phyloP scores from a whole-genome alignment of 2,113 vertebrate species.

The Crotalus tigris region DNA sequence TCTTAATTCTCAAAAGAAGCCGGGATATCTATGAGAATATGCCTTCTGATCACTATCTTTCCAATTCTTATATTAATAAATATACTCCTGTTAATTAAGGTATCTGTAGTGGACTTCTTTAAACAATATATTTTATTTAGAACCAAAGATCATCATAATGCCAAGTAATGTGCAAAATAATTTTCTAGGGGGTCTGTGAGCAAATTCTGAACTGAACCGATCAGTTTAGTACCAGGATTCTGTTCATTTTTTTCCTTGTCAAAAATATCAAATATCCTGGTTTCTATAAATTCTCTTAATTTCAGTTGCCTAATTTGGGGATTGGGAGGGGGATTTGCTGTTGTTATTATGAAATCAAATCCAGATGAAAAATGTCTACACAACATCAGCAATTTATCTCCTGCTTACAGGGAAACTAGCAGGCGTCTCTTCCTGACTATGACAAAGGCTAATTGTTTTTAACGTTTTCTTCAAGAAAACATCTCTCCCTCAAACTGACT shows the following conservation, averaged over 20 bases:
- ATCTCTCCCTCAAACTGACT: background rate
- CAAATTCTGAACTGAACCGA: background rate
- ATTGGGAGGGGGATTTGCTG: background rate
- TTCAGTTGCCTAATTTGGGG: background rate
- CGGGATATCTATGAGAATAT: background rate
- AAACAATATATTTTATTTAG: background rate
- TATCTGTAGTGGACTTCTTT: background rate
- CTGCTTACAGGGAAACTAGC: background rate
- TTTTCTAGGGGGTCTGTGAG: background rate
- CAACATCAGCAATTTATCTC: background rate
- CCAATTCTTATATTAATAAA: background rate
- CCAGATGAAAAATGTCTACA: background rate
- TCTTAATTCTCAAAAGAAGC: background rate
- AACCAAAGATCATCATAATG: background rate
- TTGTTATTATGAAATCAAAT: background rate
- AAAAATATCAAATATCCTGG: background rate
- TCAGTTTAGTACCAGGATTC: background rate
- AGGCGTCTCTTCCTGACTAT: too few species aligned
- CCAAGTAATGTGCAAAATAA: background rate
- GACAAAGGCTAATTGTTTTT: background rate
- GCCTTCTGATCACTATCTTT: background rate
- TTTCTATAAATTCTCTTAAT: background rate
- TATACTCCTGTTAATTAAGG: background rate
- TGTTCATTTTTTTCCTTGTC: background rate
- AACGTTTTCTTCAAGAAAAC: background rate